Evolutionary conservation across 2,113 vertebrate genomes (phyloP).

Genomic region (Piprites chloris): DNA sequence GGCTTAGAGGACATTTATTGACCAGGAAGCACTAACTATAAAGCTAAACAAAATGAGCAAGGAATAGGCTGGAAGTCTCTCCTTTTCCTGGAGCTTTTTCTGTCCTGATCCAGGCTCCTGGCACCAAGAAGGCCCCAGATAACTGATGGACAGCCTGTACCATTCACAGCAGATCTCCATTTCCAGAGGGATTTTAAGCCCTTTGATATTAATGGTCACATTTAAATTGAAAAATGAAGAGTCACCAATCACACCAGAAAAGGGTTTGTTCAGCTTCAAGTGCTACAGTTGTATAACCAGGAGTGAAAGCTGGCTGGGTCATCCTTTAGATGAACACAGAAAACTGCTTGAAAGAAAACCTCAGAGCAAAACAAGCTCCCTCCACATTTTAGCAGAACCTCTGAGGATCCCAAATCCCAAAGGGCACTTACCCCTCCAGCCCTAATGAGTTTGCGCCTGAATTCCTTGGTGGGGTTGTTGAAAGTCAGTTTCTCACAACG

Average conservation of each 20-base stretch:
- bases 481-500: conserved; percentile 99
- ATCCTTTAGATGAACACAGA: not conserved
- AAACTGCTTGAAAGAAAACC: not conserved
- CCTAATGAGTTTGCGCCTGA: conserved; percentile 93
- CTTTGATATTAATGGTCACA: not conserved
- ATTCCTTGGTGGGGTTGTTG: conserved; percentile 98
- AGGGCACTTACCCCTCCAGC: conserved; percentile 92
- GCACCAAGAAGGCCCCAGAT: not conserved
- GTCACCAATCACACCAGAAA: not conserved
- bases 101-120: not conserved
- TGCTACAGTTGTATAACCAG: not conserved
- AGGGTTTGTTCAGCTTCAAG: not conserved
- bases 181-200: not conserved
- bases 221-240: not conserved
- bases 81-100: not conserved
- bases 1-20: not conserved
- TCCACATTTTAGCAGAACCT: not conserved
- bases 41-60: not conserved
- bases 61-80: not conserved
- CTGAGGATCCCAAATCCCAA: not conserved
- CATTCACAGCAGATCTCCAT: not conserved
- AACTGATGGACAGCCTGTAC: not conserved
- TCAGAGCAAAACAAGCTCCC: not conserved
- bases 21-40: not conserved
- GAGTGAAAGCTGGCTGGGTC: not conserved